A percentile compares a stretch with the other conserved stretches of the same genome.
Evolutionary conservation across 1,140 invertebrate species (phyloP).

Genomic region (Listronotus oregonensis): DNA sequence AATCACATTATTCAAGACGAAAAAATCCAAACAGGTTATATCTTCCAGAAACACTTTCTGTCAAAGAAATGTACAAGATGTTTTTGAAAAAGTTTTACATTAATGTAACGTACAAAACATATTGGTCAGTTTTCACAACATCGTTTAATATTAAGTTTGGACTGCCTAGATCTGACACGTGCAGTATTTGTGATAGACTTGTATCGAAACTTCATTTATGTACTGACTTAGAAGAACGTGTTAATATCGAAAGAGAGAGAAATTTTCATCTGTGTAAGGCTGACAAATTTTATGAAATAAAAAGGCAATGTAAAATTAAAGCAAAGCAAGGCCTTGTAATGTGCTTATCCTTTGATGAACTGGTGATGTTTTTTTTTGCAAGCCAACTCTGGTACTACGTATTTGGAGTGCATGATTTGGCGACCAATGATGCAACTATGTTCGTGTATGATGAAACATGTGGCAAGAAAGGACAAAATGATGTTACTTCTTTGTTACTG

Average conservation of each 20-base stretch:
- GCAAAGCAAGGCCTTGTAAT: slow-evolving; percentile 15
- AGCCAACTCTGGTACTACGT: slow-evolving; percentile 38
- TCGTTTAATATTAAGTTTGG: too few relatives aligned
- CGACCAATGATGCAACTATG: too few relatives aligned
- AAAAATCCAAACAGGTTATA: slow-evolving; percentile 23
- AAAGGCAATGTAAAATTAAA: slow-evolving; percentile 24
- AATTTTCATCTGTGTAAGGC: slow-evolving; percentile 33
- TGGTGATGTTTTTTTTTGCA: slow-evolving; percentile 39
- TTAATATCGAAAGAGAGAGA: slow-evolving; percentile 14
- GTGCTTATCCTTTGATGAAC: slow-evolving; percentile 33
- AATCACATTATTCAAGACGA: slow-evolving; percentile 33
- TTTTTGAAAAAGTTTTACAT: too few relatives aligned
- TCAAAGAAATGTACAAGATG: too few relatives aligned
- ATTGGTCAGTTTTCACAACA: too few relatives aligned
- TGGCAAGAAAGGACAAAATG: slow-evolving; percentile 38
- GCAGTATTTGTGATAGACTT: too few relatives aligned
- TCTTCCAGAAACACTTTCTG: too few relatives aligned
- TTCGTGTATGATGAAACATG: slow-evolving; percentile 41
- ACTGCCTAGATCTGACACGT: too few relatives aligned
- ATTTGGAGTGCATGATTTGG: too few relatives aligned
- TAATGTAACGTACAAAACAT: too few relatives aligned
- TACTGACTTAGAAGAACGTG: too few relatives aligned
- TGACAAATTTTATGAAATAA: slow-evolving; percentile 15
- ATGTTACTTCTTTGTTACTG: slow-evolving; percentile 37
- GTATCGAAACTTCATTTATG: too few relatives aligned